These are phyloP conservation scores for Thymallus thymallus DNA, from an alignment of 2,113 vertebrate genomes.

Conservation along the genomic window DNA sequence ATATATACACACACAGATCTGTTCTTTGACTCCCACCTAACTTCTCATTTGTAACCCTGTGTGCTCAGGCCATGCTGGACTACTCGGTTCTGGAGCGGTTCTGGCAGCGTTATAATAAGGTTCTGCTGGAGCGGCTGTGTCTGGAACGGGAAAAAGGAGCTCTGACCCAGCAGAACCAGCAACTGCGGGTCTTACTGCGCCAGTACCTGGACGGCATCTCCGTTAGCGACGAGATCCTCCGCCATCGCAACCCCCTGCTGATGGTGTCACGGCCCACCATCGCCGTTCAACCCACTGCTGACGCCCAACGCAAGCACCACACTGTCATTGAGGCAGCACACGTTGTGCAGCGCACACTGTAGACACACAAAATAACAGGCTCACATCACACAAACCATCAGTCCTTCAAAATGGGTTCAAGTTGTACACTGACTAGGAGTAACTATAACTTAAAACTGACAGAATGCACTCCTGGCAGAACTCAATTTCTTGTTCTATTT, in stretches of 20 bases:
- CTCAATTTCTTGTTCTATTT: background rate
- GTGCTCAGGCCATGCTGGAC: constrained; percentile 66
- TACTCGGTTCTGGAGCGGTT: constrained; percentile 75
- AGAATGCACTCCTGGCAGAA: background rate
- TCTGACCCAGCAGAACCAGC: constrained; percentile 66
- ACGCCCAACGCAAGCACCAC: constrained; percentile 7
- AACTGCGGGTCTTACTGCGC: constrained; percentile 68
- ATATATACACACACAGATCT: background rate
- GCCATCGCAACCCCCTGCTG: constrained; percentile 63
- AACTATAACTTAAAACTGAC: background rate
- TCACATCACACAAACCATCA: background rate
- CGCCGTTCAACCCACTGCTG: background rate
- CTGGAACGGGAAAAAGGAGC: constrained; percentile 55
- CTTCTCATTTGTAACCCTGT: background rate
- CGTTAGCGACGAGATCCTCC: constrained; percentile 59
- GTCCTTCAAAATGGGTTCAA: background rate
- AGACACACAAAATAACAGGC: background rate
- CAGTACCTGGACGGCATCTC: constrained; percentile 54
- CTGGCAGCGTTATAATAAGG: constrained; percentile 85
- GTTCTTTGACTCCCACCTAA: background rate
- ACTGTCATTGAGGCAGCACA: constrained; percentile 54
- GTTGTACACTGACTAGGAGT: background rate
- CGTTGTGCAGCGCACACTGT: constrained; percentile 46
- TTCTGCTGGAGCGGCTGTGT: constrained; percentile 73
- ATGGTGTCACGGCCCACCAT: constrained; percentile 40